phyloP scores from a whole-genome alignment of 2,888 invertebrate genomes.

The Drosophila neotestacea region DNA sequence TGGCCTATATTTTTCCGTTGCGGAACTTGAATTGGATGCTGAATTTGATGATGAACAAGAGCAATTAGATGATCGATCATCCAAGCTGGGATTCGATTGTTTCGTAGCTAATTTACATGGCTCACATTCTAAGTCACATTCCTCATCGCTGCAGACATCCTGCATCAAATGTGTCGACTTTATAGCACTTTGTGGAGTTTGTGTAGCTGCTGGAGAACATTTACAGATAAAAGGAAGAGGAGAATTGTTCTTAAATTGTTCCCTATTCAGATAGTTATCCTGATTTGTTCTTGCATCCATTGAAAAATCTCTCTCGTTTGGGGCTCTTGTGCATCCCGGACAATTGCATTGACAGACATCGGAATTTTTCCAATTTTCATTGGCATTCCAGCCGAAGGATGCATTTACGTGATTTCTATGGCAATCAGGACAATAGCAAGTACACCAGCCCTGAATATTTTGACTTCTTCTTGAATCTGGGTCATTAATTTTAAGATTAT shows the following conservation, averaged over 20 bases:
- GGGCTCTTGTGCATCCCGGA: background rate
- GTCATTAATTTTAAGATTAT: too few relatives aligned
- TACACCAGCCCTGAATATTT: background rate
- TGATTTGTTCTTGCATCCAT: too few relatives aligned
- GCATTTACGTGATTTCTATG: background rate
- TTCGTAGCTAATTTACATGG: background rate
- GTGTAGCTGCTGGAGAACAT: conserved; percentile 3
- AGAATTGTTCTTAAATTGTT: background rate
- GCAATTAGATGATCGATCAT: background rate
- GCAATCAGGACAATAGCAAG: background rate
- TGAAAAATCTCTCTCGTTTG: background rate
- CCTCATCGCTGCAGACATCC: background rate
- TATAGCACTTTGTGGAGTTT: conserved; percentile 1
- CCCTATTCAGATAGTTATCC: background rate
- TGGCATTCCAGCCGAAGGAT: background rate
- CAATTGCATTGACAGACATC: background rate
- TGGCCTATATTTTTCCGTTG: background rate
- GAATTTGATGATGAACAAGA: background rate
- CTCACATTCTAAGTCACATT: background rate
- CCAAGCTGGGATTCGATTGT: background rate
- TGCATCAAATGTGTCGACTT: background rate
- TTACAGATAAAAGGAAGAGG: background rate
- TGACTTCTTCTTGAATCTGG: background rate
- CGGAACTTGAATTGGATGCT: background rate
- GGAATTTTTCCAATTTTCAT: background rate